Base-by-base conservation (phyloP, 1,140 invertebrate species). In the Dendroctonus ponderosae region DNA sequence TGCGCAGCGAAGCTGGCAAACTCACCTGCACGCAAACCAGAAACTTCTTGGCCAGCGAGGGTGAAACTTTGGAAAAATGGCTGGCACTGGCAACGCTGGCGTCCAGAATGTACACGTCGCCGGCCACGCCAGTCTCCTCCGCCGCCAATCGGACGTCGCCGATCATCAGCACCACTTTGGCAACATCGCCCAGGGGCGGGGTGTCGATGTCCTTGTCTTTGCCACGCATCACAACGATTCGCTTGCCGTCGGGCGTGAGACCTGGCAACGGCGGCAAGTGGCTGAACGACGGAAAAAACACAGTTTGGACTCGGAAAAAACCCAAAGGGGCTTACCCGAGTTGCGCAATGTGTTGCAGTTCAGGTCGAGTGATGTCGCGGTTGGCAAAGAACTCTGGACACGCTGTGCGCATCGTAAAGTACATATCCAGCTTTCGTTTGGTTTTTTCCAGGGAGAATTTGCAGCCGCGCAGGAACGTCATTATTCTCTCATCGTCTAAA, bases 371-470 rank as follows among this genome's bases (percentile, higher is more conserved):
- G 54, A 91, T 83, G 70, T 92, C 89, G 15, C 91, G 82, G 75
- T 92, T 88, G 48, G 80, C 80, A 76, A 93, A 93, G 77, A 93
- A 91, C 77, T 94, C 92, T 0, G 92, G 92, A 14, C 90, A 85
- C 0, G 90, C 87, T 7, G 88, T 84, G 38, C 91, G 81, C 91
- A 93, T 92, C 11, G 92, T 91, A 75, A 91, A 91, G 75, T 80
- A 81, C 76, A 79, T 88, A 77, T 94, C 91, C 50, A 94, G 74
- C 79, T 94, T 94, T 70, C 83, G 82, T 78, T 93, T 93, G 14
- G 87, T 87, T 75, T 90, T 89, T 74, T 93, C 91, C 66, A 92
- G 74, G 14, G 90, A 91, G 74, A 90, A 92, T 80, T 93, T 94
- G 77, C 89, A 91, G 7, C 91, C 91, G 40, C 91, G 82, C 37